A percentile compares a stretch with the other conserved stretches of the same genome.
Conservation (phyloP, 2,888 invertebrate genomes). For the Nowickia ferox region DNA sequence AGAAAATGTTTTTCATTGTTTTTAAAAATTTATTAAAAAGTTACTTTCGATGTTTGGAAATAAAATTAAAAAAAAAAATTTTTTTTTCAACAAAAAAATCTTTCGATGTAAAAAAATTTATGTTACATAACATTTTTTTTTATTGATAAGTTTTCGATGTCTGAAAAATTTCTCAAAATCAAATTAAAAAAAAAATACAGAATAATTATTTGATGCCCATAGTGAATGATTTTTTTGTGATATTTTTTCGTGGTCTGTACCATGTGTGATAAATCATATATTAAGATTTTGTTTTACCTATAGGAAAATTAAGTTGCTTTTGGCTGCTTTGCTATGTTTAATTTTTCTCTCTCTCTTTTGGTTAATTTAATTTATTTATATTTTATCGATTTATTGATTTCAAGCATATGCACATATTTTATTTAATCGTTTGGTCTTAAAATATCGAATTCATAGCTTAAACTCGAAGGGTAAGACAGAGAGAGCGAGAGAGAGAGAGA, state of each 20-base stretch:
- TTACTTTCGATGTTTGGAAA: too few relatives aligned
- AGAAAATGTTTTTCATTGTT: too few relatives aligned
- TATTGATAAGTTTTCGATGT: not conserved
- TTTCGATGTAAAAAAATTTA: too few relatives aligned
- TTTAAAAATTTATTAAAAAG: too few relatives aligned
- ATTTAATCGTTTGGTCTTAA: constrained; percentile 1
- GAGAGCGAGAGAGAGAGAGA: too few relatives aligned
- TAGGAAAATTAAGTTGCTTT: constrained; percentile 67
- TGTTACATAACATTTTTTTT: not conserved
- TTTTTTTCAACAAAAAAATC: too few relatives aligned
- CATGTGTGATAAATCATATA: constrained; percentile 67
- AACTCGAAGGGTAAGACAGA: not conserved
- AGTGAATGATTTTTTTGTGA: constrained; percentile 37
- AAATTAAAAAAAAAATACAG: too few relatives aligned
- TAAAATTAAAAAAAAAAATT: too few relatives aligned
- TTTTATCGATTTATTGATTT: constrained; percentile 70
- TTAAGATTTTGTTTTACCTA: constrained; percentile 30
- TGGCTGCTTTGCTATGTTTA: not conserved
- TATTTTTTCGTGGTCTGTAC: not conserved
- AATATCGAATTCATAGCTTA: constrained; percentile 24
- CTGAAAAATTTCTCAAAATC: not conserved
- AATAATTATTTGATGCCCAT: not conserved
- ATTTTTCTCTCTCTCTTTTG: constrained; percentile 8
- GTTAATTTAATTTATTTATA: constrained; percentile 68
- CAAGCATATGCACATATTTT: constrained; percentile 24